Evolutionary conservation across 1,140 invertebrate genomes (phyloP).

Genomic region (Calosoma granatense): DNA sequence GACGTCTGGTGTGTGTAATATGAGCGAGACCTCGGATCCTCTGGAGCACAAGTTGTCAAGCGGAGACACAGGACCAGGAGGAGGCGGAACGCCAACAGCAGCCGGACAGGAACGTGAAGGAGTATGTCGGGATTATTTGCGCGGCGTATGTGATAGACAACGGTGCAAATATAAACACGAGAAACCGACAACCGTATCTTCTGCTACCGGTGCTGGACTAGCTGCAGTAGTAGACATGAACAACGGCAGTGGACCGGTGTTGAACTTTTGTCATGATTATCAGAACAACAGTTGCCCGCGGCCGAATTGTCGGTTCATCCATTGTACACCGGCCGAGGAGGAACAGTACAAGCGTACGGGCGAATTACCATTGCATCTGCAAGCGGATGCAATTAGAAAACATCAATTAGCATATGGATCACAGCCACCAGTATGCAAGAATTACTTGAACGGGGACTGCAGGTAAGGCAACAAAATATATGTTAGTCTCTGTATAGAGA

Average conservation of each 20-base stretch:
- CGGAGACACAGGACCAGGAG: not conserved
- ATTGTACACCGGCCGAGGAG: conserved; percentile 67
- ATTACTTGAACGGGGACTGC: conserved; percentile 66
- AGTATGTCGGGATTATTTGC: conserved; percentile 49
- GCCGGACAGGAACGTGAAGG: conserved; percentile 15
- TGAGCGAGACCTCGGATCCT: not conserved
- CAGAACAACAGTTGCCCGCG: conserved; percentile 63
- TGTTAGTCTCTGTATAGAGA: no score
- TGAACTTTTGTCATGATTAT: conserved; percentile 77
- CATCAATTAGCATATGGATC: conserved; percentile 34
- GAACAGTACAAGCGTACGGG: conserved; percentile 59
- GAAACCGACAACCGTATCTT: conserved; percentile 35
- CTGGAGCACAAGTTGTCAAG: not conserved
- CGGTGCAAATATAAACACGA: conserved; percentile 66
- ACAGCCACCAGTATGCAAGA: conserved; percentile 60
- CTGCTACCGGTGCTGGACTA: conserved; percentile 34
- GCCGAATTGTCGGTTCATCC: conserved; percentile 58
- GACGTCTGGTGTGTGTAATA: not conserved
- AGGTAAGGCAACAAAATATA: conserved; percentile 31
- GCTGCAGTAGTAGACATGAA: not conserved
- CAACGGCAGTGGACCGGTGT: not conserved
- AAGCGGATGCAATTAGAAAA: conserved; percentile 35
- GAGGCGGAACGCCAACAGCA: not conserved
- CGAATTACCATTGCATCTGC: conserved; percentile 50
- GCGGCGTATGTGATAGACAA: conserved; percentile 61